Evolutionary conservation across 2,113 vertebrate genomes (phyloP).

Genomic region (Rhinogobius similis): DNA sequence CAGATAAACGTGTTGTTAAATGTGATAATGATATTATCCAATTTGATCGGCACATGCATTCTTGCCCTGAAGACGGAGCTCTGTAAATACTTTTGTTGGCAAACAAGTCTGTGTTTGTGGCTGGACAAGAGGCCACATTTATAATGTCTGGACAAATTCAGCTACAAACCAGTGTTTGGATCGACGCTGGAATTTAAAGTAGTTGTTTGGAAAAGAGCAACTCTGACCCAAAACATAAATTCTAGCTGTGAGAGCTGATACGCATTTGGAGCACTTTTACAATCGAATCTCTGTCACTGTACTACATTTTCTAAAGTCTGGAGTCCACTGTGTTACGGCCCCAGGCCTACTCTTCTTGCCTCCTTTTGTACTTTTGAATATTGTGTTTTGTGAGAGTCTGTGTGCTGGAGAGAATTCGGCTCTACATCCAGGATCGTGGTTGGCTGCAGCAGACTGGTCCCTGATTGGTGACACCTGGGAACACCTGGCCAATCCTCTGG

Average conservation of each 20-base stretch:
- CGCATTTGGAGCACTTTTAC: neutral
- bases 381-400: too few relatives aligned
- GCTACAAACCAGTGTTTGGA: slow-evolving; percentile 40
- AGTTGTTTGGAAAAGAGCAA: slow-evolving; percentile 21
- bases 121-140: slow-evolving; percentile 48
- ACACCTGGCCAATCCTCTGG: too few relatives aligned
- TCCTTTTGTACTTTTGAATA: too few relatives aligned
- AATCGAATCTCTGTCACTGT: neutral
- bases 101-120: slow-evolving; percentile 60
- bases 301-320: neutral
- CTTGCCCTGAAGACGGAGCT: slow-evolving; percentile 22
- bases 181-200: slow-evolving; percentile 46
- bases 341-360: too few relatives aligned
- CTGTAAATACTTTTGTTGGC: slow-evolving; percentile 55
- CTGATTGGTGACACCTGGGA: too few relatives aligned
- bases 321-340: too few relatives aligned
- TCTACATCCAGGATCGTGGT: too few relatives aligned
- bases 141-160: slow-evolving; percentile 53
- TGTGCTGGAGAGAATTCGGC: too few relatives aligned
- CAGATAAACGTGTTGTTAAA: slow-evolving; percentile 59
- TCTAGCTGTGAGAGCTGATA: neutral
- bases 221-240: slow-evolving; percentile 15
- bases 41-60: slow-evolving; percentile 32
- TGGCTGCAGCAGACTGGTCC: too few relatives aligned
- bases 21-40: slow-evolving; percentile 59